Base-by-base conservation (phyloP, 2,113 vertebrate species). In the Ageneiosus marmoratus region DNA sequence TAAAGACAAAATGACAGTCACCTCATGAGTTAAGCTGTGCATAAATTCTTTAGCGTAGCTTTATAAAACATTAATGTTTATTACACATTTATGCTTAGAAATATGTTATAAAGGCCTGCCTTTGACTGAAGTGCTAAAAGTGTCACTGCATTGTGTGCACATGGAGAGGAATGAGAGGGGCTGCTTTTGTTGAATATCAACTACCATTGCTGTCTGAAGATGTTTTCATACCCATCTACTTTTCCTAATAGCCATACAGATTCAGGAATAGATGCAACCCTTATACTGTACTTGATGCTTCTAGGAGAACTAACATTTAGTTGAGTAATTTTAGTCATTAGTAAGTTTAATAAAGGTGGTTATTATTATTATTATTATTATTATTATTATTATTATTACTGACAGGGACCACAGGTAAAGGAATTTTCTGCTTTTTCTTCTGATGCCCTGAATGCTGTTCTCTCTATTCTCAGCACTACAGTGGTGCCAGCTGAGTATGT, bases 301-400 rank as follows among this genome's bases (percentile, higher is more conserved):
- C n/a, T 27, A 60, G n/a, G n/a, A 60, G 58, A 60, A n/a, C n/a
- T n/a, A n/a, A n/a, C n/a, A n/a, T n/a, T n/a, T n/a, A n/a, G n/a
- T n/a, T n/a, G n/a, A n/a, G n/a, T n/a, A n/a, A n/a, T n/a, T n/a
- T n/a, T n/a, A n/a, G n/a, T n/a, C n/a, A n/a, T n/a, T 41, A 10
- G 37, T 69, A 22, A n/a, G n/a, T n/a, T n/a, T 69, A n/a, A n/a
- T n/a, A n/a, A n/a, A n/a, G n/a, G n/a, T n/a, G n/a, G n/a, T 65
- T 65, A 11, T 41, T 41, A 37, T 67, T 67, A 37, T 67, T 67
- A 67, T 67, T 67, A 67, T 67, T 41, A 67, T 67, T 67, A 67
- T 67, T 67, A 41, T 67, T 67, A 41, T 67, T 67, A 67, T 67
- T 67, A 67, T 37, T 63, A 63, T 63, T 63, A 63, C 4, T 62